Percentiles rank a stretch among this genome's conserved stretches.
Conservation (phyloP, 1,140 invertebrate genomes). For the Steinernema khuongi region DNA sequence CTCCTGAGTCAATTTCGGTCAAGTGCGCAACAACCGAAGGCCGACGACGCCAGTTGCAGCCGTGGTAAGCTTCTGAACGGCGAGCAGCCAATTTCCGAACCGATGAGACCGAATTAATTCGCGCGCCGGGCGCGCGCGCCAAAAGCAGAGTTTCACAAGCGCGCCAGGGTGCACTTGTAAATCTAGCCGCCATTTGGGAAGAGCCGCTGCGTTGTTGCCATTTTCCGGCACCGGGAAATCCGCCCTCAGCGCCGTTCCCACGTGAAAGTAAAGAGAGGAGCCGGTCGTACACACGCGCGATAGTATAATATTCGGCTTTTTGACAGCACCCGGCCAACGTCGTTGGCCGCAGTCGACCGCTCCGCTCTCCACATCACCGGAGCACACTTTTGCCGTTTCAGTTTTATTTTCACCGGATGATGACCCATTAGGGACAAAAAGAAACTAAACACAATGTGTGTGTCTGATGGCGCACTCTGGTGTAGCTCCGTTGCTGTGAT, state of each 20-base stretch:
- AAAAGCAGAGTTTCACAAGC: neutral
- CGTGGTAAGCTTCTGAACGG: too few relatives aligned
- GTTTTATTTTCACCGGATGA: neutral
- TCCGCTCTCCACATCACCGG: neutral
- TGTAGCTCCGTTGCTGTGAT: neutral
- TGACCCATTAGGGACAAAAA: slow-evolving; percentile 11
- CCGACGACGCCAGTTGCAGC: too few relatives aligned
- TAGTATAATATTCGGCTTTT: slow-evolving; percentile 11
- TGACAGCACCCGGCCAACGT: neutral
- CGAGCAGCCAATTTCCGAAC: neutral
- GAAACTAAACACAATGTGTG: neutral
- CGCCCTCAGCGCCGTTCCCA: neutral
- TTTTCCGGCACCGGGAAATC: neutral
- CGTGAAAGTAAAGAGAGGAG: neutral
- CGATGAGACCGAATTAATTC: slow-evolving; percentile 2
- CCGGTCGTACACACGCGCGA: neutral
- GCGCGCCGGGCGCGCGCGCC: neutral
- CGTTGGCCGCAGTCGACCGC: neutral
- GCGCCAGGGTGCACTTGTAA: neutral
- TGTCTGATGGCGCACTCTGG: neutral
- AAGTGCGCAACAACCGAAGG: slow-evolving; percentile 7
- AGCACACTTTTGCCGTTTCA: neutral
- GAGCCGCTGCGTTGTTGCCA: neutral
- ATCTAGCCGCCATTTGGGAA: too few relatives aligned
- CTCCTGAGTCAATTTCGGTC: neutral